Evolutionary conservation across 2,888 invertebrate genomes (phyloP), one percentile per base, ranked within the genome.

Genomic region (Drosophila atripex): DNA sequence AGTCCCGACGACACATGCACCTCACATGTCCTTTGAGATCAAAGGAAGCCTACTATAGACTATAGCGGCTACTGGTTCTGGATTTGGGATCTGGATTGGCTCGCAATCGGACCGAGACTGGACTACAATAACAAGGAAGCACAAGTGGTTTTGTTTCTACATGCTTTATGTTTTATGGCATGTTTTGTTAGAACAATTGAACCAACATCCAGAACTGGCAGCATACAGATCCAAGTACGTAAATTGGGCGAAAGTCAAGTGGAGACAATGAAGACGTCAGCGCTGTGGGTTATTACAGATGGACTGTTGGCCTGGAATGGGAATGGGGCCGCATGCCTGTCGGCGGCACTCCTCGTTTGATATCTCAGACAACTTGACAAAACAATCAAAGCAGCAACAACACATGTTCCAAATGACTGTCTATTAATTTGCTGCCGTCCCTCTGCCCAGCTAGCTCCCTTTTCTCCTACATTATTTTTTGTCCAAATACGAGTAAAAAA

Each of bases 321-420:
- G 52, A 14, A 12, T 30, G 60, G 51, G 51, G 60, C 18, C 41
- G 39, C 58, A 45, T 69, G 61, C 47, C 52, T 51, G 50, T 47
- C 75, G 80, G 82, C 66, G 71, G 55, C 73, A 55, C 56, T 21
- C 12, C 3, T 38, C 59, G 86, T 87, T 87, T 87, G 86, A 88
- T 88, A 88, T 80, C 71, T 72, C 63, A 88, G 86, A 87, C 86
- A 88, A 86, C 88, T 86, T 87, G 86, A 86, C 86, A 87, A 87
- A 88, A 87, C 86, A 88, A 87, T 86, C 88, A 82, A 86, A 84
- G 78, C 78, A 79, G 45, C 64, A 59, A 53, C 65, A 71, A 69
- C 79, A 80, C 57, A 76, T 84, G 76, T 68, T 75, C 63, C 60
- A 82, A 82, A 83, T 83, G 84, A 75, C 74, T 80, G 78, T 75